Evolutionary conservation across 2,888 invertebrate genomes (phyloP), one percentile per base, ranked within the genome.

Genomic region (Coelinius sp.): DNA sequence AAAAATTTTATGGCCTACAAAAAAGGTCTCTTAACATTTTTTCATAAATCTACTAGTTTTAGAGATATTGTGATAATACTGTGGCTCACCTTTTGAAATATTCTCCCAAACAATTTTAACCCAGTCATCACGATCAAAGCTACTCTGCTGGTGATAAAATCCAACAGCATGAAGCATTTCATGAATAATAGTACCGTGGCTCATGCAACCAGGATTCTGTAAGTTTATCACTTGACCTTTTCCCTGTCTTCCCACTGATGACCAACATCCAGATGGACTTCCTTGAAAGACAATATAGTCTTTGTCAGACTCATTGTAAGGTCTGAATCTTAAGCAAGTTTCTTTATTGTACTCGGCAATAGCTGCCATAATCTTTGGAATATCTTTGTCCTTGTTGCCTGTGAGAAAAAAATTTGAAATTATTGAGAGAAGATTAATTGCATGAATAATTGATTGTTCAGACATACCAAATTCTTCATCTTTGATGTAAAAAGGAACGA

Each of bases 101-200:
- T 95, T 95, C 52, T 93, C 91, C 92, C 93, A 94, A 64, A 92
- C 86, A 77, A 95, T 94, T 76, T 90, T 90, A 0, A 96, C 93
- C 84, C 90, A 94, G 0, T 93, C 90, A 82, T 95, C 95, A 76
- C 96, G 90, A 85, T 95, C 92, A 14, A 92, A 91, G 22, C 94
- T 90, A 81, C 93, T 94, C 83, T 95, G 95, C 88, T 95, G 95
- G 82, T 96, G 95, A 84, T 93, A 94, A 86, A 95, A 95, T 0
- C 95, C 95, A 1, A 94, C 85, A 0, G 94, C 92, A 82, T 95
- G 95, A 80, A 95, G 89, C 84, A 95, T 89, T 85, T 96, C 95
- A 83, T 96, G 92, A 66, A 91, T 88, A 41, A 91, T 89, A 14
- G 90, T 90, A 4, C 92, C 90, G 67, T 88, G 88, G 1, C 82